Evolutionary conservation across 2,113 vertebrate genomes (phyloP), one percentile per base, ranked within the genome.

Genomic region (Poeciliopsis occidentalis): DNA sequence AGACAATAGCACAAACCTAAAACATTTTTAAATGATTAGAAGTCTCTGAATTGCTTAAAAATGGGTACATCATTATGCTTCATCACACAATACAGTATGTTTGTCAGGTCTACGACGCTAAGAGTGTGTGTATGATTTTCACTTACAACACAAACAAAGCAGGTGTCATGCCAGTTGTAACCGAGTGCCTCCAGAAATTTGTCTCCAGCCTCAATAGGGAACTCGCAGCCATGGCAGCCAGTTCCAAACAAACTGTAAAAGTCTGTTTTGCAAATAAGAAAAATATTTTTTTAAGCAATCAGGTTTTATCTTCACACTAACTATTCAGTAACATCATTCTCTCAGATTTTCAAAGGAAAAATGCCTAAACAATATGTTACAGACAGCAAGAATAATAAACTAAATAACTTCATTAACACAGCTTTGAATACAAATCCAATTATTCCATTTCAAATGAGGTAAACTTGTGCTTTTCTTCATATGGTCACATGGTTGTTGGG

Each of bases 191-290:
- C 97, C 84, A 99, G 93, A 84, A 99, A 99, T 84, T 96, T 96
- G 87, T 99, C 98, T 19, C 98, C 98, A 68, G 98, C 97, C 90
- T 99, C 98, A 19, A 99, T 95, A 65, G 98, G 97, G 81, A 99
- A 99, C 82, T 99, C 98, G 76, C 98, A 99, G 67, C 98, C 98
- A 3, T 91, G 96, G 88, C 98, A 99, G 80, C 95, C 95, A 0
- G 97, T 98, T 83, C 97, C 97, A 12, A 98, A 99, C 78, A 99
- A 94, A 60, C 87, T 94, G 85, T 99, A 99, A 84, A 97, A 99
- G 93, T 99, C 91, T 92, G 39, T 81, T 74, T 34, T 2, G 41
- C 3, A 69, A 29, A 83, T 31, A 84, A 60, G 31, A 15, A 57
- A 81, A 2, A 44, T 15, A 60, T 12, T n/a, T 19, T 51, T 54